Evolutionary conservation across 2,888 invertebrate species (phyloP).

Genomic region (Lymantria monacha): DNA sequence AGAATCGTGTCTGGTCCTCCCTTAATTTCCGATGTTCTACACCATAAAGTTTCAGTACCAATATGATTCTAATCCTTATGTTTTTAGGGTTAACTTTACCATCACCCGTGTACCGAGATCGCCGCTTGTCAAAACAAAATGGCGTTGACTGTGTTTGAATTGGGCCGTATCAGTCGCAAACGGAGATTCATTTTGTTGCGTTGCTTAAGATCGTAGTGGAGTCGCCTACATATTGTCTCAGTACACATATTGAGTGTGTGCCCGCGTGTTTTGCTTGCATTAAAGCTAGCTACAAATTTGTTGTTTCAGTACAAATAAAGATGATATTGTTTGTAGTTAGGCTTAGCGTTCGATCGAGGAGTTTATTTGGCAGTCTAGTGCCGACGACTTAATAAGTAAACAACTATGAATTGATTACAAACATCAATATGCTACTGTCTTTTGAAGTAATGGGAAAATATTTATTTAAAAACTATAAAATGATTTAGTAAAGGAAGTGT

Average conservation of each 20-base stretch:
- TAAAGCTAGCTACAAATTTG: conserved; percentile 81
- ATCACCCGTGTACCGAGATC: conserved; percentile 49
- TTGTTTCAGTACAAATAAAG: conserved; percentile 81
- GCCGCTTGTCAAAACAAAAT: conserved; percentile 81
- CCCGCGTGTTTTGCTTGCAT: conserved; percentile 76
- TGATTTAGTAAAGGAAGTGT: no score
- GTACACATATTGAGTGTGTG: conserved; percentile 79
- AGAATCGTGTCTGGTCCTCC: conserved; percentile 81
- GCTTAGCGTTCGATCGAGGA: conserved; percentile 77
- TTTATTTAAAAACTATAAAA: no score
- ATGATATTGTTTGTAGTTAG: conserved; percentile 80
- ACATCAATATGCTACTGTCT: conserved; percentile 44
- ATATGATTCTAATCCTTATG: conserved; percentile 45
- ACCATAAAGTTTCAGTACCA: conserved; percentile 37
- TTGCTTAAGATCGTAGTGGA: conserved; percentile 78
- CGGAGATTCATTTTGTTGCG: conserved; percentile 82
- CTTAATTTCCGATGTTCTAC: conserved; percentile 81
- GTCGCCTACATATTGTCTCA: conserved; percentile 79
- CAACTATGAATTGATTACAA: conserved; percentile 72
- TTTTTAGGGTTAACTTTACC: conserved; percentile 52
- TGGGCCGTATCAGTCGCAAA: conserved; percentile 81
- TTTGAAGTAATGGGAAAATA: no score
- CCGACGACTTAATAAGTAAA: conserved; percentile 55
- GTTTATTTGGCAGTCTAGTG: conserved; percentile 66
- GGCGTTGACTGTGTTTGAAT: conserved; percentile 81